Percentiles rank a stretch among this genome's conserved stretches.
These are phyloP conservation scores for Microcebus tavaratra DNA, from an alignment of 2,113 vertebrate genomes.

Conservation along the genomic window DNA sequence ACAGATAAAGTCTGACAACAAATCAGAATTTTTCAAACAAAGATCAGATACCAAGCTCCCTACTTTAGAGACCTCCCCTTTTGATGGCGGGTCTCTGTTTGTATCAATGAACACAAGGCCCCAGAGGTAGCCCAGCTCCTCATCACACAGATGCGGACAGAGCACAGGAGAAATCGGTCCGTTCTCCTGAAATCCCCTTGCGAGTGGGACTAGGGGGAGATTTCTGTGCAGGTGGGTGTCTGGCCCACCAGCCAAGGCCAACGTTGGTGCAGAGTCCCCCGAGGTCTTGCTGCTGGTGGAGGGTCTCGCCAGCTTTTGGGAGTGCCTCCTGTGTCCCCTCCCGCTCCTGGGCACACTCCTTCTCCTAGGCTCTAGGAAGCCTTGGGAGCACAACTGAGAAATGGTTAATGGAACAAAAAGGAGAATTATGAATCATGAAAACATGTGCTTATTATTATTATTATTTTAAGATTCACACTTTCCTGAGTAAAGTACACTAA, in stretches of 20 bases:
- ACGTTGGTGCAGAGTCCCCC: not conserved
- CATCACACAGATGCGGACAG: no score
- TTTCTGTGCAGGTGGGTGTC: accelerated
- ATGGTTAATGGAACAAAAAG: not conserved
- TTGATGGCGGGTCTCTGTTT: not conserved
- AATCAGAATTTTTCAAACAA: not conserved
- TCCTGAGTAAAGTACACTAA: slow-evolving; percentile 55
- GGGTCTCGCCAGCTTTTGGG: not conserved
- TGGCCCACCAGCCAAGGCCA: not conserved
- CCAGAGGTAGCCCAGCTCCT: not conserved
- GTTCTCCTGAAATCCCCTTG: not conserved
- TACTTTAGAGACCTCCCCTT: not conserved
- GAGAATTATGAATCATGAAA: slow-evolving; percentile 16
- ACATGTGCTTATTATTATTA: slow-evolving; percentile 40
- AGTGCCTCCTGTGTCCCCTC: not conserved
- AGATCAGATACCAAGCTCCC: not conserved
- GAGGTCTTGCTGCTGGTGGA: accelerated
- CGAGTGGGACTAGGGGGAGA: not conserved
- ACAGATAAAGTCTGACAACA: not conserved
- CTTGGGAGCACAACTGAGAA: not conserved
- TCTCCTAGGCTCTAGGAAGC: not conserved
- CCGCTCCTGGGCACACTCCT: not conserved
- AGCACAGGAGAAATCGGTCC: accelerated
- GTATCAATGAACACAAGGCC: not conserved
- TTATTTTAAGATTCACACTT: slow-evolving; percentile 36